phyloP scores from a whole-genome alignment of 2,797 vertebrate species.

The Micropoecilia bifurca region DNA sequence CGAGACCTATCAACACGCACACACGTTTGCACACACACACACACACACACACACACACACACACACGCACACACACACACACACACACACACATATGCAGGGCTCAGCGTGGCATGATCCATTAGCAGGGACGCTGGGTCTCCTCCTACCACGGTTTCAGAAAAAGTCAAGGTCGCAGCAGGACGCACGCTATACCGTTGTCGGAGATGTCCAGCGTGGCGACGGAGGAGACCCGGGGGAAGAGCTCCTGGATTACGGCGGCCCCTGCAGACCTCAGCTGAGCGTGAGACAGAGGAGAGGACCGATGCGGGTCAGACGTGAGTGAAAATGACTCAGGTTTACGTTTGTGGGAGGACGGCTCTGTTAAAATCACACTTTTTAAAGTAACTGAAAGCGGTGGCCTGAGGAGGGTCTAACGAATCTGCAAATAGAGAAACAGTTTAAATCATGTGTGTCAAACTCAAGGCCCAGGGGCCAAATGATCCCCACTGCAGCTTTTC shows the following conservation, averaged over 20 bases:
- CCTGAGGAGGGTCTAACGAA: neutral
- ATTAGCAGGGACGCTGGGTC: constrained; percentile 32
- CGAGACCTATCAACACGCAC: constrained; percentile 80
- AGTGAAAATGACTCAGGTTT: constrained; percentile 51
- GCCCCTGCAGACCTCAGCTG: constrained; percentile 89
- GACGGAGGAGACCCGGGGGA: constrained; percentile 86
- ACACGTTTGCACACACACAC: constrained; percentile 6
- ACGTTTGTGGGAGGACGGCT: constrained; percentile 48
- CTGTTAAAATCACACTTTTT: constrained; percentile 23
- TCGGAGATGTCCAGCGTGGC: constrained; percentile 90
- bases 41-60: constrained; percentile 30
- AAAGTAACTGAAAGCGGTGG: neutral
- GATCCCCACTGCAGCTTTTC: no score
- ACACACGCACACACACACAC: constrained; percentile 25
- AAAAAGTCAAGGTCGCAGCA: constrained; percentile 49
- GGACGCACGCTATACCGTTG: constrained; percentile 81
- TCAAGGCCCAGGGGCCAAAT: no score
- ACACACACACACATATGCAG: constrained; percentile 28
- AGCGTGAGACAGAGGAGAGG: constrained; percentile 38
- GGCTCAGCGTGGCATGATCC: constrained; percentile 28
- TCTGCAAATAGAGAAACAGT: neutral
- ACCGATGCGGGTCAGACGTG: constrained; percentile 34
- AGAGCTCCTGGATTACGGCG: constrained; percentile 87
- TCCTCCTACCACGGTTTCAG: constrained; percentile 21
- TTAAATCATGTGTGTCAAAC: neutral